Conservation (phyloP, 2,797 vertebrate species). For the Buphagus erythrorhynchus region DNA sequence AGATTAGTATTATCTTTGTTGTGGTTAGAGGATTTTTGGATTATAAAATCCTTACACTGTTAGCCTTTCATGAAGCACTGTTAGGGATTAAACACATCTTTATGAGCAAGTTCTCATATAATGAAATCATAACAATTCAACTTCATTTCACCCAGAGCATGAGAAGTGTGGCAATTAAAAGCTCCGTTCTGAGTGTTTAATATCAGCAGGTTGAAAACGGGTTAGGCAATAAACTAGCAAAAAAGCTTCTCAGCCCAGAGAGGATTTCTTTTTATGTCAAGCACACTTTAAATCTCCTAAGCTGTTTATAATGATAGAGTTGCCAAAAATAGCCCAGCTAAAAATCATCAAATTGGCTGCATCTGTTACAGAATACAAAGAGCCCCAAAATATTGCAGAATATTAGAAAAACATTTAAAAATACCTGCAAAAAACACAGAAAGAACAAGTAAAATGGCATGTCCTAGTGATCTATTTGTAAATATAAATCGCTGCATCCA, state of each 20-base stretch:
- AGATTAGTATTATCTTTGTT: conserved; percentile 58
- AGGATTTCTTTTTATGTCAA: conserved; percentile 24
- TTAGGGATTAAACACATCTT: conserved; percentile 37
- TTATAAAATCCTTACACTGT: conserved; percentile 49
- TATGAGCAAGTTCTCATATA: not conserved
- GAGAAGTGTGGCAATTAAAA: conserved; percentile 3
- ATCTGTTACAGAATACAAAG: conserved; percentile 32
- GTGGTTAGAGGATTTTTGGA: conserved; percentile 43
- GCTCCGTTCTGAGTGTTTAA: not conserved
- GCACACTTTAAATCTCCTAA: conserved; percentile 58
- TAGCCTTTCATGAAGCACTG: conserved; percentile 42
- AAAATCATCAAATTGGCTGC: conserved; percentile 32
- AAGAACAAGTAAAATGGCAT: not conserved
- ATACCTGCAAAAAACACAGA: rapidly evolving
- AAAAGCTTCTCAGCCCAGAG: conserved; percentile 15
- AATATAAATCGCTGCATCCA: not conserved
- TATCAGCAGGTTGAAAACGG: conserved; percentile 9
- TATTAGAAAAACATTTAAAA: not conserved
- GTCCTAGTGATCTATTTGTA: not conserved
- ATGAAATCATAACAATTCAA: conserved; percentile 22
- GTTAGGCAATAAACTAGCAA: conserved; percentile 36
- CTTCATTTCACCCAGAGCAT: conserved; percentile 13
- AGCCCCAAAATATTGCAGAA: not conserved
- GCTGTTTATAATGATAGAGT: conserved; percentile 40
- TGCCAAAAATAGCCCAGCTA: conserved; percentile 56